Conservation (phyloP, 2,797 vertebrate genomes). For the Loris lydekkerianus region DNA sequence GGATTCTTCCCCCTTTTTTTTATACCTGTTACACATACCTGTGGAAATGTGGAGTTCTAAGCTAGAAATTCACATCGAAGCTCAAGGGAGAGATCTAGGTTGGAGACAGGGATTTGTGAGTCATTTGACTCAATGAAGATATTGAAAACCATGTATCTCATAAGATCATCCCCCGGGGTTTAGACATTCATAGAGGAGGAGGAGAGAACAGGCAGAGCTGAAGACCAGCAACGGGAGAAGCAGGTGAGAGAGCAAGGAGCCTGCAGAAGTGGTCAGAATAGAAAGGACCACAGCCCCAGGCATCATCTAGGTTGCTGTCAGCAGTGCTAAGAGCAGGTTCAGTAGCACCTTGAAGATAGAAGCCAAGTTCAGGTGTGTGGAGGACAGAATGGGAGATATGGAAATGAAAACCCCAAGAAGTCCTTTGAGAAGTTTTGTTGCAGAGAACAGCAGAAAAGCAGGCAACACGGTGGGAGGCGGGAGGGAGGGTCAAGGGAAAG, state of each 20-base stretch:
- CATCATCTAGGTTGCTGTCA: neutral
- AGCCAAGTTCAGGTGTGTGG: neutral
- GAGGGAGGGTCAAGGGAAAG: neutral
- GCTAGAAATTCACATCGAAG: neutral
- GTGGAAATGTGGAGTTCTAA: neutral
- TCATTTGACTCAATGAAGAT: neutral
- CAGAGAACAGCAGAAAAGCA: neutral
- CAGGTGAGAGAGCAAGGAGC: rapidly evolving
- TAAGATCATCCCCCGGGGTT: neutral
- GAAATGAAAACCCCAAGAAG: neutral
- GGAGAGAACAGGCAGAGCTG: neutral
- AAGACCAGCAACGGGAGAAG: neutral
- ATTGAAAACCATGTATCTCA: neutral
- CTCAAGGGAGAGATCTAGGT: neutral
- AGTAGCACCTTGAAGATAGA: neutral
- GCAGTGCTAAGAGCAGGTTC: neutral
- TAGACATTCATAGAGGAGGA: neutral
- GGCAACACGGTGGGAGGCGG: neutral
- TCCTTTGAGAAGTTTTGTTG: conserved; percentile 8
- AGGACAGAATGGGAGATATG: neutral
- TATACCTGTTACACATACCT: neutral
- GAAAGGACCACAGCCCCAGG: neutral
- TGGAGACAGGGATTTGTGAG: neutral
- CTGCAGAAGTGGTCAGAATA: neutral
- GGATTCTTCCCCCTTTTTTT: neutral